A percentile compares a stretch with the other conserved stretches of the same genome.
Conservation (phyloP, 2,888 invertebrate species). For the Noctuana brunneofusca region DNA sequence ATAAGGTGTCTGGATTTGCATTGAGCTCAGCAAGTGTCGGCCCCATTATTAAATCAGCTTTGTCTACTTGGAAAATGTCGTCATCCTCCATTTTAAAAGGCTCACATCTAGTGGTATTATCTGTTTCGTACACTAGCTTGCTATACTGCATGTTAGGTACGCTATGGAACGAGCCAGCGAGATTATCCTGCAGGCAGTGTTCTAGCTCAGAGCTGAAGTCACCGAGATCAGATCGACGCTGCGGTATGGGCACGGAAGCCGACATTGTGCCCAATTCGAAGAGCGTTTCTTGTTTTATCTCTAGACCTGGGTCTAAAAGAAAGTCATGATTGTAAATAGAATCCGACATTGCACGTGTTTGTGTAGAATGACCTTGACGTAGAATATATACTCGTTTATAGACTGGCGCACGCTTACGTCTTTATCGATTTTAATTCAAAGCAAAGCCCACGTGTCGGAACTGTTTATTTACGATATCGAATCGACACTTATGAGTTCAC, state of each 20-base stretch:
- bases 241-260: slow-evolving; percentile 86
- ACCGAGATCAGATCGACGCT: slow-evolving; percentile 70
- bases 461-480: slow-evolving; percentile 61
- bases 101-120: slow-evolving; percentile 77
- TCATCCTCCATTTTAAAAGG: slow-evolving; percentile 93
- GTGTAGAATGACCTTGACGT: slow-evolving; percentile 76
- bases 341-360: slow-evolving; percentile 85
- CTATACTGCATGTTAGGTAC: slow-evolving; percentile 66
- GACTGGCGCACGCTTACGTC: slow-evolving; percentile 78
- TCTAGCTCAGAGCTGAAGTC: slow-evolving; percentile 84
- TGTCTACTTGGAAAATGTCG: slow-evolving; percentile 94
- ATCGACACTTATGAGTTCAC: slow-evolving; percentile 29
- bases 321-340: slow-evolving; percentile 85
- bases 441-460: slow-evolving; percentile 73
- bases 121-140: slow-evolving; percentile 71
- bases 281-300: slow-evolving; percentile 85
- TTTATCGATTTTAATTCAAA: slow-evolving; percentile 75
- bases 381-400: slow-evolving; percentile 77
- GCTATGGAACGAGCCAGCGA: slow-evolving; percentile 68
- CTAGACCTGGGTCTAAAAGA: slow-evolving; percentile 84
- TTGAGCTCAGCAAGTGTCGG: slow-evolving; percentile 93
- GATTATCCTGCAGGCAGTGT: slow-evolving; percentile 78
- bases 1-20: slow-evolving; percentile 91
- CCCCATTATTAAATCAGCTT: slow-evolving; percentile 91
- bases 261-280: slow-evolving; percentile 75